These are phyloP conservation scores for Chymomyza costata DNA, from an alignment of 1,140 invertebrate species.

Conservation along the genomic window DNA sequence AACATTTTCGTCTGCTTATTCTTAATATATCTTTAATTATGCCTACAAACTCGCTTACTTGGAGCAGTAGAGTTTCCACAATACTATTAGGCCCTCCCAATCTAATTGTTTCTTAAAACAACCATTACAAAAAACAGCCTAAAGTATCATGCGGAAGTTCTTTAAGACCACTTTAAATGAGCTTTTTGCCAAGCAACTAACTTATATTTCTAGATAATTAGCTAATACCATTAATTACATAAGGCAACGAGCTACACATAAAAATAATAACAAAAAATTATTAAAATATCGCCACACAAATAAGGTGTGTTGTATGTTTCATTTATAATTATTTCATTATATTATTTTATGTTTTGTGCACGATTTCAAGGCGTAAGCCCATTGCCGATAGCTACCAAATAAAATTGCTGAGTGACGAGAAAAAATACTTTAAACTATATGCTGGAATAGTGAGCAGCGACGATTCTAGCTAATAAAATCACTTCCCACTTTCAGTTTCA, in stretches of 20 bases:
- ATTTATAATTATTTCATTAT: conserved; percentile 30
- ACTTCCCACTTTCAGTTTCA: conserved; percentile 47
- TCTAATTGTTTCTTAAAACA: conserved; percentile 28
- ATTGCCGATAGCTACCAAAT: conserved; percentile 15
- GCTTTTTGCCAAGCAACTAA: conserved; percentile 16
- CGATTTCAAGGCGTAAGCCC: conserved; percentile 41
- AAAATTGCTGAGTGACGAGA: too few species aligned
- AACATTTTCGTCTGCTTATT: too few species aligned
- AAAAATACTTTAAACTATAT: too few species aligned
- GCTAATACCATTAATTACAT: conserved; percentile 59
- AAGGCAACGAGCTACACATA: too few species aligned
- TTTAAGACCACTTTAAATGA: conserved; percentile 42
- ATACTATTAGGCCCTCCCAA: too few species aligned
- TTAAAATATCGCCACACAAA: conserved; percentile 10
- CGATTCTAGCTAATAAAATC: conserved; percentile 47
- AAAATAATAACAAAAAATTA: conserved; percentile 37
- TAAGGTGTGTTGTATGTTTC: background rate
- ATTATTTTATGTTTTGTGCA: conserved; percentile 31
- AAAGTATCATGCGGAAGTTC: conserved; percentile 36
- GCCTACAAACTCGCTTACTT: too few species aligned
- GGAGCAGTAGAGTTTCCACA: too few species aligned
- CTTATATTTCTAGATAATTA: conserved; percentile 24
- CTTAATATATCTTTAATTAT: too few species aligned
- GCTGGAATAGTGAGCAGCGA: too few species aligned
- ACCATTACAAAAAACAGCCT: too few species aligned